phyloP scores from a whole-genome alignment of 1,140 invertebrate genomes.

The Ceratitis capitata region DNA sequence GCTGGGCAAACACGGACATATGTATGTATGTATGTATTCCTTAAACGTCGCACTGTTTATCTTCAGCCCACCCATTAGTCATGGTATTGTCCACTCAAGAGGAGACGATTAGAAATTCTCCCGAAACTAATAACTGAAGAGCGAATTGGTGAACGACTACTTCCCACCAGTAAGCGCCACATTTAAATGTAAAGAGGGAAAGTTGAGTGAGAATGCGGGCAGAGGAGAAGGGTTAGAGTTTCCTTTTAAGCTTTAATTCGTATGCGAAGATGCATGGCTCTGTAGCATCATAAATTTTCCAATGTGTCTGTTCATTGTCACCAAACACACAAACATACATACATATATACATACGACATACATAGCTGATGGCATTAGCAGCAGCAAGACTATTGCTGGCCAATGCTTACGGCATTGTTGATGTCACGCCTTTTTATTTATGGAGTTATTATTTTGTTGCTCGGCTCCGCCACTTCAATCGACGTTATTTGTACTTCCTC shows the following conservation, averaged over 20 bases:
- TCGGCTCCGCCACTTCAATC: neutral
- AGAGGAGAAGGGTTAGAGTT: too few species aligned
- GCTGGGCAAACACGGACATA: neutral
- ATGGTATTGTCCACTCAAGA: neutral
- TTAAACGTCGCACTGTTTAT: neutral
- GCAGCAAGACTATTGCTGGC: neutral
- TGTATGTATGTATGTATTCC: too few species aligned
- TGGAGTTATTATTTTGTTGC: neutral
- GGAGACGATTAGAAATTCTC: conserved; percentile 10
- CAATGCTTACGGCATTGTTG: neutral
- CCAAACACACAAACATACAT: neutral
- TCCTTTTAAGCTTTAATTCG: neutral
- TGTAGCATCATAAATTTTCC: neutral
- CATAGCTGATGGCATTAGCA: neutral
- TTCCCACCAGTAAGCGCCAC: neutral
- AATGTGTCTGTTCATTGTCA: neutral
- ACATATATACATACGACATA: neutral
- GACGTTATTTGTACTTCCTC: neutral
- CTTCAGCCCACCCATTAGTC: neutral
- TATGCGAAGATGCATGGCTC: conserved; percentile 11
- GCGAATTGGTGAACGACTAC: neutral
- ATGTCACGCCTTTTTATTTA: conserved; percentile 14
- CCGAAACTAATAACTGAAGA: neutral
- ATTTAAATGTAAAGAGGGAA: too few species aligned
- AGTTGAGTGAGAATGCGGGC: neutral